Percentiles rank a stretch among this genome's conserved stretches.
phyloP scores from a whole-genome alignment of 1,140 invertebrate species.

The Heliconius nattereri region DNA sequence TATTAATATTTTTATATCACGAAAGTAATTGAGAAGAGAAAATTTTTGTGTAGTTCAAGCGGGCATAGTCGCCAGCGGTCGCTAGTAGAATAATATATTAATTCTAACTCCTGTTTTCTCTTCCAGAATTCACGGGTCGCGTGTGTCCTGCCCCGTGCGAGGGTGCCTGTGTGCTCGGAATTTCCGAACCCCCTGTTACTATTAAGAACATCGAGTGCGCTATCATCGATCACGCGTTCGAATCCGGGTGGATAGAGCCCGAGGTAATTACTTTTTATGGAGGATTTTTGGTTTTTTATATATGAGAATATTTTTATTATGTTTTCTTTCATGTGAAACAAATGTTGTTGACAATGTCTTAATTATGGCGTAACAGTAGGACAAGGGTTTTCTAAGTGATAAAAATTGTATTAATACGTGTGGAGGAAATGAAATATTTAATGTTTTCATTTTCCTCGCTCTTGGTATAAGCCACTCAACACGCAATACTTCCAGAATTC shows the following conservation, averaged over 20 bases:
- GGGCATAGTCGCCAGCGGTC: too few relatives aligned
- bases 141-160: slow-evolving; percentile 99
- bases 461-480: background rate
- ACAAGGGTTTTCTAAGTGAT: too few relatives aligned
- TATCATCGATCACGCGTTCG: slow-evolving; percentile 99
- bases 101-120: background rate
- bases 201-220: slow-evolving; percentile 99
- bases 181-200: slow-evolving; percentile 97
- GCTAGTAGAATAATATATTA: too few relatives aligned
- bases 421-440: background rate
- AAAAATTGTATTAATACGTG: too few relatives aligned
- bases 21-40: too few relatives aligned
- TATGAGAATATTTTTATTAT: too few relatives aligned
- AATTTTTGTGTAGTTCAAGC: too few relatives aligned
- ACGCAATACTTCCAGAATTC: background rate
- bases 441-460: background rate
- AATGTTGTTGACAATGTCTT: too few relatives aligned
- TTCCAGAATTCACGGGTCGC: slow-evolving; percentile 96
- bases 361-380: too few relatives aligned
- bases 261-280: slow-evolving; percentile 65
- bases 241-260: slow-evolving; percentile 96
- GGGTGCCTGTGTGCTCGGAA: slow-evolving; percentile 98
- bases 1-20: too few relatives aligned
- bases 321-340: too few relatives aligned
- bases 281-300: too few relatives aligned